Base-by-base conservation (phyloP, 1,140 invertebrate genomes). In the Apis cerana region DNA sequence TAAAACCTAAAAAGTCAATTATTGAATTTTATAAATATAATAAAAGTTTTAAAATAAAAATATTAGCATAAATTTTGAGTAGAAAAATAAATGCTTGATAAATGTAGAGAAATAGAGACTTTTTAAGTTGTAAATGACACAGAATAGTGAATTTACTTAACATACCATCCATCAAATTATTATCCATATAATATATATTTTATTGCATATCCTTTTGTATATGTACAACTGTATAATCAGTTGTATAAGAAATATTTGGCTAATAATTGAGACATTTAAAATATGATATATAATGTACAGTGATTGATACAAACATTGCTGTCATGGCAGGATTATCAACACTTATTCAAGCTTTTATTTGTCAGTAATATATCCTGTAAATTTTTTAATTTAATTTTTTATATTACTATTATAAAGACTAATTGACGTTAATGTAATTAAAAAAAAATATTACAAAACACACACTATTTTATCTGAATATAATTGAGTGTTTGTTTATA, bases 1-100 rank as follows among this genome's bases (percentile, higher is more conserved):
- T 83, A 89, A 87, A 80, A 80, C 80, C 88, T 85, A 74, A 87
- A 88, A 74, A 74, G 71, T 27, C 21, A 33, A 43, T 43, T 43
- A 43, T 43, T 76, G 12, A 48, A 58, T 76, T 74, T 17, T 17
- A 54, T 43, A 54, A 59, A 69, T 64, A 43, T 52, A 67, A 59
- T 68, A 68, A 65, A 21, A 48, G n/a, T 59, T 27, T 15, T 43
- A 71, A 61, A 74, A 62, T 48, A 72, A 71, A 48, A 12, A 11
- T 56, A 48, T 7, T 58, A 56, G 17, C 19, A 48, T 48, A 71
- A 76, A 75, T 64, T 69, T 58, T 2, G 13, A n/a, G 1, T 75
- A 62, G 17, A 33, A 58, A 82, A 72, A 68, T 69, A 80, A 77
- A 85, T 85, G 79, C 79, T 75, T 59, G 64, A 69, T 43, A 76